Percentiles rank a stretch among this genome's conserved stretches.
These are phyloP conservation scores for Macrochelys suwanniensis DNA, from an alignment of 2,797 vertebrate species.

Conservation along the genomic window DNA sequence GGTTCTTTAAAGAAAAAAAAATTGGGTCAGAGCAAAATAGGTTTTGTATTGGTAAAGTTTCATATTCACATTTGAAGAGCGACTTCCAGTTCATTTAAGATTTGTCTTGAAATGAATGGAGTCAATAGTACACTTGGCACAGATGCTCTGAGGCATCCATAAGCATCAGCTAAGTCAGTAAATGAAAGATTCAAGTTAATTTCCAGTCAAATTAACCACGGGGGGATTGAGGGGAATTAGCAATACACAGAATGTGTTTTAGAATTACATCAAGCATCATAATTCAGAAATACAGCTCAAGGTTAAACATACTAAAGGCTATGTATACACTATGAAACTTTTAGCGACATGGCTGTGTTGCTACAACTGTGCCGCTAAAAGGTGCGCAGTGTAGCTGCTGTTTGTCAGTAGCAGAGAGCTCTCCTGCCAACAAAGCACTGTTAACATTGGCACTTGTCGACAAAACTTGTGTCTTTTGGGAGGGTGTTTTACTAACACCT, in stretches of 20 bases:
- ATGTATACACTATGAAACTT: no score
- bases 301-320: not conserved
- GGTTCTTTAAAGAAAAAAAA: constrained; percentile 81
- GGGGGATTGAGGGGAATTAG: not conserved
- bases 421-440: no score
- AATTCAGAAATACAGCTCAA: constrained; percentile 5
- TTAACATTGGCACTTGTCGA: no score
- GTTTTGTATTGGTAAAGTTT: not conserved
- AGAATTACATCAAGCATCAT: not conserved
- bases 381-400: no score
- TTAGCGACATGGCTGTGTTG: no score
- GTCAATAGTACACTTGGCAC: not conserved
- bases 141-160: not conserved
- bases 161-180: constrained; percentile 16
- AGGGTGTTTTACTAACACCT: no score
- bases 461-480: no score
- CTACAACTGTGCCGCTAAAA: no score
- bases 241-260: not conserved
- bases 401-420: no score
- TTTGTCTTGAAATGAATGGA: not conserved
- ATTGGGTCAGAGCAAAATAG: not conserved
- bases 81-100: not conserved
- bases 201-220: constrained; percentile 17
- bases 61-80: not conserved
- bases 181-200: not conserved